Conservation (phyloP, 2,113 vertebrate species). For the Oreocharis arfaki region DNA sequence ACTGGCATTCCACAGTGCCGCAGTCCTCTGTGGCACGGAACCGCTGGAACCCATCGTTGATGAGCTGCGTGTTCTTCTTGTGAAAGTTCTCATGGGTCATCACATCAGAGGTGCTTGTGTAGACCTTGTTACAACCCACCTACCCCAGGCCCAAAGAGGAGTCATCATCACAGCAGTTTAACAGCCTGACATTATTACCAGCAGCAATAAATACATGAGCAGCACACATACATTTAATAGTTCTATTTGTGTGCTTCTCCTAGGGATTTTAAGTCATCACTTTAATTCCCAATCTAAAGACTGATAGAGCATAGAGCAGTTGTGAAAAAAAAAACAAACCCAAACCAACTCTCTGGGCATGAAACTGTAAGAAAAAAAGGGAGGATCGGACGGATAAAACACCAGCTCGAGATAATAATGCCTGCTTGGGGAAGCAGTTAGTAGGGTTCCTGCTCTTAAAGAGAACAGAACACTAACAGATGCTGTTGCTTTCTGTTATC, state of each 20-base stretch:
- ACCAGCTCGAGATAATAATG: neutral
- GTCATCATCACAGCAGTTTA: neutral
- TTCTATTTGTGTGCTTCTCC: neutral
- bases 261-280: neutral
- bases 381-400: neutral
- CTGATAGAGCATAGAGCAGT: neutral
- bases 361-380: neutral
- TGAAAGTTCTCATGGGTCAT: constrained; percentile 99
- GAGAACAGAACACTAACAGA: neutral
- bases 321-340: neutral
- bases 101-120: constrained; percentile 96
- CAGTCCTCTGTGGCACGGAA: constrained; percentile 98
- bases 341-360: neutral
- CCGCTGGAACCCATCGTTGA: constrained; percentile 98
- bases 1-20: constrained; percentile 92
- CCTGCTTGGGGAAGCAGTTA: neutral
- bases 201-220: neutral
- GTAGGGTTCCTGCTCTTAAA: neutral
- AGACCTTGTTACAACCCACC: constrained; percentile 99
- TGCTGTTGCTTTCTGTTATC: neutral
- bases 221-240: neutral
- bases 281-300: neutral
- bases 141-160: constrained; percentile 56
- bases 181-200: neutral
- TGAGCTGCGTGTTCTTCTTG: constrained; percentile 98